phyloP scores from a whole-genome alignment of 2,797 vertebrate species.

The Pipistrellus nathusii region DNA sequence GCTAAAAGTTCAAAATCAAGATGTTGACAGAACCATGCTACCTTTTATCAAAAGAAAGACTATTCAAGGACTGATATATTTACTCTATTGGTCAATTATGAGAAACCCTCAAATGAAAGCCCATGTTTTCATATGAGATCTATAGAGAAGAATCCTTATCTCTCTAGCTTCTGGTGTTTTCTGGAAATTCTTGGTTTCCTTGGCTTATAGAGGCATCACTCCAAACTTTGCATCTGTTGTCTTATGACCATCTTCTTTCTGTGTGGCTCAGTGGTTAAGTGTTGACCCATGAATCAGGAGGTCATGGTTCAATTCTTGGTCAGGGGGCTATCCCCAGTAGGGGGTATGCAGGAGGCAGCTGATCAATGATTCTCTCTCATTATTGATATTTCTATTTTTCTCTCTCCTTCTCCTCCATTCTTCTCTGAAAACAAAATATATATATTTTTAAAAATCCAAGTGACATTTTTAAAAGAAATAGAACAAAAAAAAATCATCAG shows the following conservation, averaged over 20 bases:
- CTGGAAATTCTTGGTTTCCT: not conserved
- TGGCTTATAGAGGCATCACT: not conserved
- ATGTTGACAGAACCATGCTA: not conserved
- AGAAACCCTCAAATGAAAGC: not conserved
- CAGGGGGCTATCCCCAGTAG: not conserved
- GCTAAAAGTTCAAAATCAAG: slow-evolving; percentile 27
- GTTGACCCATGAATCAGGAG: not conserved
- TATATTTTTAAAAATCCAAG: not conserved
- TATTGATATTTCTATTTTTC: not conserved
- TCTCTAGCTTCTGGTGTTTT: not conserved
- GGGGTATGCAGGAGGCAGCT: not conserved
- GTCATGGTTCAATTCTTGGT: not conserved
- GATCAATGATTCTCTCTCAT: not conserved
- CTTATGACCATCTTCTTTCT: not conserved
- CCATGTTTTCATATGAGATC: not conserved
- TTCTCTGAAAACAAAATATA: not conserved
- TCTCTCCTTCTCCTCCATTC: not conserved
- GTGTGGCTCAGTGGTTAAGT: not conserved
- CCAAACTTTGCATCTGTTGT: not conserved
- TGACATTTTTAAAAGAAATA: not conserved
- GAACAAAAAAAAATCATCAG: not conserved
- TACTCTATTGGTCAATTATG: not conserved
- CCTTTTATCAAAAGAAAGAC: not conserved
- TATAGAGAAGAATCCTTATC: not conserved
- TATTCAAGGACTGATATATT: not conserved